phyloP scores from a whole-genome alignment of 2,113 vertebrate species.

The Strigops habroptila region DNA sequence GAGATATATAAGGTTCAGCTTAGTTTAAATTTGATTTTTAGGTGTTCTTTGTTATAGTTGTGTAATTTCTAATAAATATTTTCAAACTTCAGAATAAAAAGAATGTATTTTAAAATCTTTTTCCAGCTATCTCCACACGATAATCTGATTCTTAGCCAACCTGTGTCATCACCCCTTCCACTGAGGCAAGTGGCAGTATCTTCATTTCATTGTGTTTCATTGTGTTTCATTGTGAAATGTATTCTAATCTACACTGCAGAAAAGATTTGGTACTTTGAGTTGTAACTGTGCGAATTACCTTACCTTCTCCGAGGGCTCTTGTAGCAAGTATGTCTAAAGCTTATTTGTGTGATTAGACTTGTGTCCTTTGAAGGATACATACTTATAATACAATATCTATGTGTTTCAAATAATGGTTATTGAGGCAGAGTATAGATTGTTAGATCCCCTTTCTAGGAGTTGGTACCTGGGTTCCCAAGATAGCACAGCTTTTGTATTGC shows the following conservation, averaged over 20 bases:
- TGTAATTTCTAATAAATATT: neutral
- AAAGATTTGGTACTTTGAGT: neutral
- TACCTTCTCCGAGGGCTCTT: neutral
- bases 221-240: neutral
- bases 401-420: neutral
- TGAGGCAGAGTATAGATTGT: neutral
- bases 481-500: neutral
- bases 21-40: neutral
- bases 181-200: conserved; percentile 81
- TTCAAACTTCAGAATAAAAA: neutral
- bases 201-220: too few species aligned
- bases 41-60: neutral
- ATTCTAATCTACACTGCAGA: neutral
- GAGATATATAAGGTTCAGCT: neutral
- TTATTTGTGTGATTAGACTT: neutral
- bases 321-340: neutral
- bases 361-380: neutral
- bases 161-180: conserved; percentile 94
- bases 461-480: neutral
- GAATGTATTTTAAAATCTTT: neutral
- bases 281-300: neutral
- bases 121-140: conserved; percentile 94
- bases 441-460: neutral
- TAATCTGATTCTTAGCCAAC: conserved; percentile 95
- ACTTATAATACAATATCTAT: neutral